Evolutionary conservation across 2,113 vertebrate species (phyloP).

Genomic region (Cinclus cinclus): DNA sequence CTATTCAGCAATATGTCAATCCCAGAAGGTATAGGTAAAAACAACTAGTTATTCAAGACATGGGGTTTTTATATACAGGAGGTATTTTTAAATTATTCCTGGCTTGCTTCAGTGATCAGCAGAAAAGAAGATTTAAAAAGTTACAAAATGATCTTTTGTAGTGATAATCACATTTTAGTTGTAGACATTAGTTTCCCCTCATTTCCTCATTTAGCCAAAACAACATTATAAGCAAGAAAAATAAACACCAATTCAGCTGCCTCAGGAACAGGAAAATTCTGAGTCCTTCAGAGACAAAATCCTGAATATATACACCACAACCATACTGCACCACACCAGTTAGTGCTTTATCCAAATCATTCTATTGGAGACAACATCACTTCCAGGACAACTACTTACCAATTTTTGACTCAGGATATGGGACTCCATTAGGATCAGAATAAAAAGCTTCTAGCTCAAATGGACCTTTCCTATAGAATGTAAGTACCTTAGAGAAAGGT

Average conservation of each 20-base stretch:
- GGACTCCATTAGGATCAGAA: conserved; percentile 76
- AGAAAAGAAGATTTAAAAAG: neutral
- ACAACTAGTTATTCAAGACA: neutral
- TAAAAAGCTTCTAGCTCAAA: conserved; percentile 84
- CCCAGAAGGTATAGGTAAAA: neutral
- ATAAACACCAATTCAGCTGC: neutral
- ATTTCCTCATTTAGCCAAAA: neutral
- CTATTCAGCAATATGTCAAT: neutral
- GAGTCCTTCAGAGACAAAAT: neutral
- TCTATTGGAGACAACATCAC: neutral
- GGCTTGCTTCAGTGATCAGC: neutral
- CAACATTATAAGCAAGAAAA: neutral
- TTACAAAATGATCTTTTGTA: neutral
- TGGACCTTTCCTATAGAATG: conserved; percentile 78
- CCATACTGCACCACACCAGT: neutral
- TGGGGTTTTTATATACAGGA: neutral
- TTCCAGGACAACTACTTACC: conserved; percentile 65
- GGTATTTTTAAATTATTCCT: neutral
- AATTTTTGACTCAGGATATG: conserved; percentile 82
- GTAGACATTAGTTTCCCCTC: neutral
- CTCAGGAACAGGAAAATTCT: neutral
- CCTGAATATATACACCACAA: neutral
- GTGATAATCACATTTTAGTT: neutral
- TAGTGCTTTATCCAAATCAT: neutral
- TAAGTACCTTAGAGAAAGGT: conserved; percentile 83